Evolutionary conservation across 1,140 invertebrate genomes (phyloP), one percentile per base, ranked within the genome.

Genomic region (Pinna nobilis): DNA sequence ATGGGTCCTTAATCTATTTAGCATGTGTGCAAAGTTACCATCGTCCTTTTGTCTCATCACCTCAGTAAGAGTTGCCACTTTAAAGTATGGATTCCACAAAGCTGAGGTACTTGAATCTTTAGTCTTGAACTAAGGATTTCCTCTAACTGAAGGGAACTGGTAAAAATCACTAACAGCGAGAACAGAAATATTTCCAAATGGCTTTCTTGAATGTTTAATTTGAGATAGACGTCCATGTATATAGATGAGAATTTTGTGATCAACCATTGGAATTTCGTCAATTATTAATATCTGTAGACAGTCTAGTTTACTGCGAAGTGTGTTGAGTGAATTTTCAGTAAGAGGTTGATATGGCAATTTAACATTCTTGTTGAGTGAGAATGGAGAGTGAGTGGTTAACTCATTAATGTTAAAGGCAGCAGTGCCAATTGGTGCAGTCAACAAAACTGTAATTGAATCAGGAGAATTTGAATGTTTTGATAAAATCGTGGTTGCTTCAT

Each of bases 191-290:
- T 59, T 59, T 44, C 70, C 70, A 35, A 71, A 72, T 20, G 47
- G 32, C n/a, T 66, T 49, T 33, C 50, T 66, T 13, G 39, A 37
- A 13, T 67, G 37, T 15, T 73, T 73, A 0, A 73, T 73, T 50
- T 73, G 70, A 6, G 44, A 23, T 66, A 67, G 39, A 35, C 70
- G 49, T 1, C 61, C 66, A 71, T 70, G 51, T 15, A 78, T 63
- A 51, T 78, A 78, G 23, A 20, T 11, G 11, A 74, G 47, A 15
- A 77, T 11, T 37, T 72, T 77, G 9, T 70, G 53, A 25, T 67
- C 63, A n/a, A 76, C 69, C 74, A 76, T 76, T 1, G 74, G 71
- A 33, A 76, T 67, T 53, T 76, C 74, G 53, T 76, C 74, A 49
- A 77, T 77, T 11, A 77, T 67, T 6, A 77, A 28, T 18, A 72